Percentiles rank a stretch among this genome's conserved stretches.
Conservation (phyloP, 2,888 invertebrate genomes). For the Torymus texanus region DNA sequence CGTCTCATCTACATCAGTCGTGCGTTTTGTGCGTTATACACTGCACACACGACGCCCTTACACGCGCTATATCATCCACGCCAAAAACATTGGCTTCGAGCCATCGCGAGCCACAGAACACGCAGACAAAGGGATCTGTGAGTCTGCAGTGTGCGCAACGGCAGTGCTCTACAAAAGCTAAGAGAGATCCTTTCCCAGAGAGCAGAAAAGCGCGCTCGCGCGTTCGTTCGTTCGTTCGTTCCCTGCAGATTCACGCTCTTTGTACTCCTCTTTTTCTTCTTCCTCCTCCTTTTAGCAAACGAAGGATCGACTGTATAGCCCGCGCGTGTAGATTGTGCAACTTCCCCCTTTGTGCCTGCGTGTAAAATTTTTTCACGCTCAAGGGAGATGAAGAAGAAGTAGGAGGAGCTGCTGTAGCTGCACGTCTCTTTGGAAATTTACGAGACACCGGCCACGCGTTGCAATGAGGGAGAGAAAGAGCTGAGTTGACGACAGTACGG, state of each 20-base stretch:
- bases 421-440: no score
- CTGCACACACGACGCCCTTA: slow-evolving; percentile 16
- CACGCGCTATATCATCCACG: slow-evolving; percentile 56
- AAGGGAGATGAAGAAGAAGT: no score
- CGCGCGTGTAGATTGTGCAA: no score
- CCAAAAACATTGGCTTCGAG: slow-evolving; percentile 60
- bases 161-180: slow-evolving; percentile 27
- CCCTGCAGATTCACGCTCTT: background rate
- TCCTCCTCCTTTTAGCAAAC: no score
- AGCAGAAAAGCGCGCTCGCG: background rate
- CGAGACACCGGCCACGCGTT: no score
- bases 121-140: slow-evolving; percentile 59
- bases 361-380: no score
- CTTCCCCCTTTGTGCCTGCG: no score
- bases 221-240: background rate
- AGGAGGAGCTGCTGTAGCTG: no score
- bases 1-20: background rate
- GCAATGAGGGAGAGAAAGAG: background rate
- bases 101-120: slow-evolving; percentile 30
- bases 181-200: slow-evolving; percentile 17
- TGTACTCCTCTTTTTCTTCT: background rate
- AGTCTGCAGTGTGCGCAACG: background rate
- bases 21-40: background rate
- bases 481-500: no score
- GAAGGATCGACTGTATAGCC: no score